Percentiles rank a stretch among this genome's conserved stretches.
Evolutionary conservation across 1,140 invertebrate genomes (phyloP).

Genomic region (Eumaeus atala): DNA sequence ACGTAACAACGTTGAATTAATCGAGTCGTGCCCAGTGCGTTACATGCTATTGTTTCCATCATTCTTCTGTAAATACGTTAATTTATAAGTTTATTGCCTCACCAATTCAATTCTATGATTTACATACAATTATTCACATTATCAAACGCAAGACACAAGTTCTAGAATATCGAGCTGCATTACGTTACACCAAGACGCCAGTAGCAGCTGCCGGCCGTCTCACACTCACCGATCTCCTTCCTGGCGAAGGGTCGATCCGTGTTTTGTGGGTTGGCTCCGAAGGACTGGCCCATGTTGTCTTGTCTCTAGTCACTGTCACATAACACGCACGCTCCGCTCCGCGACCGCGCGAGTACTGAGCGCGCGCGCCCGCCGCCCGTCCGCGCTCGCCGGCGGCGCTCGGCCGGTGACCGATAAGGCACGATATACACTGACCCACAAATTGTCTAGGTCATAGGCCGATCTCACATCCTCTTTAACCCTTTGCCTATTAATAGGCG

Average conservation of each 20-base stretch:
- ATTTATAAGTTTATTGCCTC: too few relatives aligned
- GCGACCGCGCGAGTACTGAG: conserved; percentile 23
- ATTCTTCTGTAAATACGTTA: too few relatives aligned
- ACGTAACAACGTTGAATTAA: too few relatives aligned
- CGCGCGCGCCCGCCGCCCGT: conserved; percentile 38
- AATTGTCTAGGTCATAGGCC: conserved; percentile 8
- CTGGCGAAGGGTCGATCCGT: conserved; percentile 50
- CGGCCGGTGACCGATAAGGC: conserved; percentile 2
- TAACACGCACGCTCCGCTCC: conserved; percentile 31
- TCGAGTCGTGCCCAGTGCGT: too few relatives aligned
- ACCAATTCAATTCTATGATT: too few relatives aligned
- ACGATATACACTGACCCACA: background rate
- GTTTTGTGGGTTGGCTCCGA: conserved; percentile 56
- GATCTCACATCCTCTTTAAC: background rate
- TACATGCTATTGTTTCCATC: too few relatives aligned
- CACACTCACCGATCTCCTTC: conserved; percentile 54
- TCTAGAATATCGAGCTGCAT: background rate
- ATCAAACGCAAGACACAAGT: too few relatives aligned
- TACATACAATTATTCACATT: too few relatives aligned
- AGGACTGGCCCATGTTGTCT: conserved; percentile 55
- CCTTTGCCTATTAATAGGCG: too few relatives aligned
- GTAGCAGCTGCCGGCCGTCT: background rate
- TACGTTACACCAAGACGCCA: background rate
- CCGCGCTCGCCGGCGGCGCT: too few relatives aligned
- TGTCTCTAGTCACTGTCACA: conserved; percentile 26